Evolutionary conservation across 2,888 invertebrate species (phyloP).

Genomic region (Tortricodes alternella): DNA sequence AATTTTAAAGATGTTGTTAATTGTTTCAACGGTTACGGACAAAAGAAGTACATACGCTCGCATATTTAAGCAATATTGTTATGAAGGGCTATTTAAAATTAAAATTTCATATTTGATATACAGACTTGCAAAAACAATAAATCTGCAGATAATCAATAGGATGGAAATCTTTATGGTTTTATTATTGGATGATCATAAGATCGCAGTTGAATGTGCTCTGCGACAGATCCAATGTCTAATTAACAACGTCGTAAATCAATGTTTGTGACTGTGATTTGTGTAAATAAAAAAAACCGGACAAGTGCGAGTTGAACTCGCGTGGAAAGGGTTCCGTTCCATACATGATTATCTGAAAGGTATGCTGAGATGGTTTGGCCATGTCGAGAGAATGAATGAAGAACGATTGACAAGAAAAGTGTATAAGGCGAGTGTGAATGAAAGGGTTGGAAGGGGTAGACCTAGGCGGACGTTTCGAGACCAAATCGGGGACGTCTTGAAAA

Average conservation of each 20-base stretch:
- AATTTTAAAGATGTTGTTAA: too few species aligned
- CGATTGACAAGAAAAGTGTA: too few species aligned
- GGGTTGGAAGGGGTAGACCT: too few species aligned
- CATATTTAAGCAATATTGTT: conserved; percentile 16
- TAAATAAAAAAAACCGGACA: not conserved
- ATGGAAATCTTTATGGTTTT: conserved; percentile 23
- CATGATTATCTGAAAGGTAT: too few species aligned
- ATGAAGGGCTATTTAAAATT: conserved; percentile 15
- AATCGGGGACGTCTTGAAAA: too few species aligned
- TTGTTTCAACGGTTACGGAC: too few species aligned
- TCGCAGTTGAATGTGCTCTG: conserved; percentile 5
- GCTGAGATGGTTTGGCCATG: too few species aligned
- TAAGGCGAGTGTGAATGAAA: too few species aligned
- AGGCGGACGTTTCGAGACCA: too few species aligned
- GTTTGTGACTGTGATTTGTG: not conserved
- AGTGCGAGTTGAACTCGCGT: not conserved
- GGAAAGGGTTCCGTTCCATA: too few species aligned
- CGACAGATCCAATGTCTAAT: conserved; percentile 25
- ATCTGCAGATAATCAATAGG: conserved; percentile 2
- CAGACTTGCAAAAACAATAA: conserved; percentile 13
- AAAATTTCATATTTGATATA: conserved; percentile 2
- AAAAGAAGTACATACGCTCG: not conserved
- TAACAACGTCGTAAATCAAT: conserved; percentile 30
- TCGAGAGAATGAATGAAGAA: too few species aligned
- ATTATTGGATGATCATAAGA: conserved; percentile 21